phyloP scores from a whole-genome alignment of 2,113 vertebrate species.

The Ginglymostoma cirratum region DNA sequence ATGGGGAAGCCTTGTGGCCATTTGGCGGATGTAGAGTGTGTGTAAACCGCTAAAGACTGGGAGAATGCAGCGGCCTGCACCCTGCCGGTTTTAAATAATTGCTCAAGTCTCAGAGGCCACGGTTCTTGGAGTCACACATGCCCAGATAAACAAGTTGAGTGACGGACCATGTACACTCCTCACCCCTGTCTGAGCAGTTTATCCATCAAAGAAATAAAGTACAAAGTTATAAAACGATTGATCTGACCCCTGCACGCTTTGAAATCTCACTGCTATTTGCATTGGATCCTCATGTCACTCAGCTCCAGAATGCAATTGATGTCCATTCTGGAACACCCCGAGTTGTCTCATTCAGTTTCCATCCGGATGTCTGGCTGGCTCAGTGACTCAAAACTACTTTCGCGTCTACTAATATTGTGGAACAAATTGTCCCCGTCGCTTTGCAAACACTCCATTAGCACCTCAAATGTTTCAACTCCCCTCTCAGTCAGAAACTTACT shows the following conservation, averaged over 20 bases:
- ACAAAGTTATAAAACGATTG: neutral
- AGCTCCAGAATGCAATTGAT: neutral
- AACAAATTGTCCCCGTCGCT: neutral
- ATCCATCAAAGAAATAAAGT: neutral
- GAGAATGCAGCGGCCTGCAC: neutral
- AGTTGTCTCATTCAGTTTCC: neutral
- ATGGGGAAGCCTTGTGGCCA: neutral
- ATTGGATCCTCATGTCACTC: neutral
- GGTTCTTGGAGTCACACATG: slow-evolving; percentile 63
- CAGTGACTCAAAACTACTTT: neutral
- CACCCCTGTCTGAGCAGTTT: neutral
- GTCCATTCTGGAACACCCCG: neutral
- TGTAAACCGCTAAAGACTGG: neutral
- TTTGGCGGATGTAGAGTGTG: neutral
- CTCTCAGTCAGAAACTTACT: too few relatives aligned
- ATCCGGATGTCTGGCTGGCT: neutral
- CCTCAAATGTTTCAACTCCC: neutral
- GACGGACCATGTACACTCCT: slow-evolving; percentile 64
- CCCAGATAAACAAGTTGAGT: slow-evolving; percentile 85
- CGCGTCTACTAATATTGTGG: neutral
- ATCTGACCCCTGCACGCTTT: slow-evolving; percentile 5
- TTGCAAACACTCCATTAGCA: neutral
- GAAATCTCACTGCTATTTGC: neutral
- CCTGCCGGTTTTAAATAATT: slow-evolving; percentile 69
- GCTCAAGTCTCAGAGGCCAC: slow-evolving; percentile 67